phyloP scores from a whole-genome alignment of 2,797 vertebrate species.

The Crenuchus spilurus region DNA sequence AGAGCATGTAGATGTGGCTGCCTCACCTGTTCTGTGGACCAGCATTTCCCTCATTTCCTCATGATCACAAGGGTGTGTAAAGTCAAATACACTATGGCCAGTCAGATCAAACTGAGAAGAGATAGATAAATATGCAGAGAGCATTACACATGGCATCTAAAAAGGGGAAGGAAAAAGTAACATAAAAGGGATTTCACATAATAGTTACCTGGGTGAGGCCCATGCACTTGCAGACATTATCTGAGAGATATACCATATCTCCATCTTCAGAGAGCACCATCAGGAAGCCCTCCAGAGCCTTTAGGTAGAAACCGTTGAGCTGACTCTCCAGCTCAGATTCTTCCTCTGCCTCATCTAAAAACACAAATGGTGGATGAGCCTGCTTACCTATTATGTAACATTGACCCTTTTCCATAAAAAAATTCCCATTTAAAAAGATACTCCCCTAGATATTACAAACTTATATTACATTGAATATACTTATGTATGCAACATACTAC shows the following conservation, averaged over 20 bases:
- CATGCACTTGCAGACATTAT: conserved; percentile 94
- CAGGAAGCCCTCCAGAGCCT: conserved; percentile 91
- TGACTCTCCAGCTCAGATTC: conserved; percentile 87
- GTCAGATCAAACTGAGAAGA: conserved; percentile 89
- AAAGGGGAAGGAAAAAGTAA: background rate
- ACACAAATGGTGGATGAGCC: background rate
- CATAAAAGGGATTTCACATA: background rate
- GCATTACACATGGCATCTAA: background rate
- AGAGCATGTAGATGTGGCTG: background rate
- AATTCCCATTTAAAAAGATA: too few species aligned
- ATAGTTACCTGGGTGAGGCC: conserved; percentile 89
- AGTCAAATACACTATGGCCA: conserved; percentile 95
- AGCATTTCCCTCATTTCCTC: conserved; percentile 92
- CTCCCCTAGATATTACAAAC: too few species aligned
- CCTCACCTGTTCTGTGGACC: conserved; percentile 85
- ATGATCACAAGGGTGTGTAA: conserved; percentile 93
- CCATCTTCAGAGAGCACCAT: conserved; percentile 93
- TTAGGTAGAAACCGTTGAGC: conserved; percentile 88
- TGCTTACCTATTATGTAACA: background rate
- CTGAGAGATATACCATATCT: conserved; percentile 94
- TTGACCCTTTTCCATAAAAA: too few species aligned
- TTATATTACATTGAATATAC: too few species aligned
- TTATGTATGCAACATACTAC: background rate
- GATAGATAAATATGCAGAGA: background rate
- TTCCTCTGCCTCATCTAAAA: conserved; percentile 72